Base-by-base conservation (phyloP, 2,113 vertebrate genomes). In the Hepsetus odoe region DNA sequence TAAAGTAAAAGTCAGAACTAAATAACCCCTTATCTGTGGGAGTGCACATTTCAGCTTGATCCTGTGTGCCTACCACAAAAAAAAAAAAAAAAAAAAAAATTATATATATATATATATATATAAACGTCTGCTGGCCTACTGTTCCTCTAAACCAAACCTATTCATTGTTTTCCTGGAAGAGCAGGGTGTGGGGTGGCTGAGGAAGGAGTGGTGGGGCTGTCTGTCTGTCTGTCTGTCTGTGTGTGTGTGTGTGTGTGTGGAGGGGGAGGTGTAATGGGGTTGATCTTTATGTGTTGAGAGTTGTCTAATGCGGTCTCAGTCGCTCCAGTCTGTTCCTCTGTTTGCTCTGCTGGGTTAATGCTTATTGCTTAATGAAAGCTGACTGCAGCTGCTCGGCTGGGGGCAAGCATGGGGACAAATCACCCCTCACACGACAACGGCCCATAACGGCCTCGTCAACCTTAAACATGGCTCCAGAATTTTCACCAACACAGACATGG, bases 301-400 rank as follows among this genome's bases (percentile, higher is more conserved):
- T 66, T 26, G 46, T 33, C 26, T 53, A 76, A 51, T 3, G 22
- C 22, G 55, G 55, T 82, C 82, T 77, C 79, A 77, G 85, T 61
- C 28, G 73, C 22, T 72, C 81, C 66, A 46, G 22, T 72, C 78
- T 83, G 82, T 46, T 76, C 80, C 86, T 86, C 90, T 87, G 88
- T 81, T 81, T 72, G 77, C 77, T 70, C 74, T 82, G 83, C 78
- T 59, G 46, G 11, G 46, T 79, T 83, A 80, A 55, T 70, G 85
- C 85, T 80, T 82, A 84, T 84, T 70, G 42, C 84, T 80, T 82
- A 84, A 85, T 70, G 42, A 81, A 74, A 72, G 84, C n/a, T 81
- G 81, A 82, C 73, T 70, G 79, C 76, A 66, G 51, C 74, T 69
- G 79, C 79, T 64, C 8, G 62, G 71, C 78, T 77, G 75, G 1